Base-by-base conservation (phyloP, 2,797 vertebrate genomes). In the Mionectes olivaceus region DNA sequence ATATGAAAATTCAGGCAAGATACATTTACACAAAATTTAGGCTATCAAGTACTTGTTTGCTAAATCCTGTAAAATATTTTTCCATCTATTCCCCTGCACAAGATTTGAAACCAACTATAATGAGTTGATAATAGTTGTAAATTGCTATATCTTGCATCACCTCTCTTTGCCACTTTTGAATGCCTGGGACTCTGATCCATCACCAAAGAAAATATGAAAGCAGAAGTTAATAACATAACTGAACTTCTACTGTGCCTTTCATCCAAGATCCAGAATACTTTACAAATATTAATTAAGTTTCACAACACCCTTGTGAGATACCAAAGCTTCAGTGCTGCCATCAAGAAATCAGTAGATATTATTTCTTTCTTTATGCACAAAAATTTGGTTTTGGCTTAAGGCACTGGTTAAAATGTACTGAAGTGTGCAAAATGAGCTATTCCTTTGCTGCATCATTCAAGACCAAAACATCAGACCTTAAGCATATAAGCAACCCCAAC, bases 211-310 rank as follows among this genome's bases (percentile, higher is more conserved):
- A 87, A 86, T 60, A 88, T 41, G 86, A 91, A 95, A 94, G 50
- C 39, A 69, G 33, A 84, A 90, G 47, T 65, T 92, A 90, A 69
- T 86, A 94, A 83, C 43, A 52, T 27, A 91, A 81, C 53, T 81
- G 57, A 92, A 90, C 47, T 78, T 94, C 64, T 75, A 35, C 28
- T 52, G 28, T 79, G 65, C 83, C 76, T 90, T 96, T 95, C 81
- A 93, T 82, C 87, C 83, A 87, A 65, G 70, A 90, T 65, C 55
- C 67, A 89, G 70, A 90, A 87, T 50, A 76, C 83, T 92, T 93
- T 76, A 86, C 67, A 82, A 90, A 81, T 56, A 83, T 91, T 91
- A 94, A 94, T 93, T 90, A 93, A 92, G 37, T 83, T 94, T 94
- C 85, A 94, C 61, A 93, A 89, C 74, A 91, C 69, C 59, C 55